Percentiles rank a stretch among this genome's conserved stretches.
These are phyloP conservation scores for Rynchops niger DNA, from an alignment of 2,113 vertebrate genomes.

Conservation along the genomic window DNA sequence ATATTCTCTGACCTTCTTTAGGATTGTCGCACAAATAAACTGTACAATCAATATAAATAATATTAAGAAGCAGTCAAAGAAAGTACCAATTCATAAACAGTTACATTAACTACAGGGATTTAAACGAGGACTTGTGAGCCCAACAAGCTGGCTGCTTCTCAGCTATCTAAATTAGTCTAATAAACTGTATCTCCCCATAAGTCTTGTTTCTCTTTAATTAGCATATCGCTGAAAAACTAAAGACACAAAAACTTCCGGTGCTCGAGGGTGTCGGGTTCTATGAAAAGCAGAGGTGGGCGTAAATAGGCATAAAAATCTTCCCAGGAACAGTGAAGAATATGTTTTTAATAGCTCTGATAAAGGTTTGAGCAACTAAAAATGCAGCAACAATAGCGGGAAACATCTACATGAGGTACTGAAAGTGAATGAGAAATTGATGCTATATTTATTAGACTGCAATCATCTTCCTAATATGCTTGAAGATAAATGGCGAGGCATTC, in stretches of 20 bases:
- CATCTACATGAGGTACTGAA: neutral
- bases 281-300: neutral
- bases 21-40: neutral
- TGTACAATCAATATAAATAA: neutral
- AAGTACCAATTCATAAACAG: neutral
- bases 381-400: conserved; percentile 14
- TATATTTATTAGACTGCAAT: conserved; percentile 58
- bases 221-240: neutral
- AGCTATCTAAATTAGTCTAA: neutral
- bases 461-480: conserved; percentile 4
- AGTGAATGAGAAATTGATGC: conserved; percentile 32
- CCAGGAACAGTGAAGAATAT: neutral
- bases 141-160: neutral
- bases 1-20: neutral
- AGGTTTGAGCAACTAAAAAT: neutral
- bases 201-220: neutral
- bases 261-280: fast-evolving
- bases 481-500: conserved; percentile 36
- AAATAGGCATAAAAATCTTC: neutral
- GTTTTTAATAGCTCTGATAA: neutral
- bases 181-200: neutral
- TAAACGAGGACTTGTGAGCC: neutral
- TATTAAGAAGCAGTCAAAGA: neutral
- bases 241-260: neutral
- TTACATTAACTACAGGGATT: neutral